Base-by-base conservation (phyloP, 64 coral and sea anemone genomes). In the Stichodactyla helianthus region DNA sequence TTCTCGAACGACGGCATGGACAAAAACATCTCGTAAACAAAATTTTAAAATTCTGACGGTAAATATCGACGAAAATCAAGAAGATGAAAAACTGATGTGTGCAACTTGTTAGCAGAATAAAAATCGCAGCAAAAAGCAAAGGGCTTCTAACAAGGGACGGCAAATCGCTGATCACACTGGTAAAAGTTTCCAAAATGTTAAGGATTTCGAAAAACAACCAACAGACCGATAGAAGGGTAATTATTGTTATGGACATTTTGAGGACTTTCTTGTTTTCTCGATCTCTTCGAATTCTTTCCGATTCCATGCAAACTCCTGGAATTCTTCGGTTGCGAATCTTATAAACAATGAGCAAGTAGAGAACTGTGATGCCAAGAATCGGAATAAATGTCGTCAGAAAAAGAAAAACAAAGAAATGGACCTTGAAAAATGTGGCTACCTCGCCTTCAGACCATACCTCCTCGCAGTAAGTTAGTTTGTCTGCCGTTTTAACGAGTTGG, bases 271-370 rank as follows among this genome's bases (percentile, higher is more conserved):
- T 50, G 77, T 79, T 79, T 14, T 79, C 27, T 5, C 50, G 50
- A 17, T 79, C 77, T 79, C 77, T 79, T 79, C 77, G 44, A 12
- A 12, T 50, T 52, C 77, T 35, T 79, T 50, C 77, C 27, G 77
- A 79, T 35, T 79, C 77, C 15, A 18, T 44, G 28, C 50, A 18
- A 79, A 50, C 28, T 52, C 77, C 77, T 79, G 77, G 77, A 6
- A 79, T 18, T 52, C 13, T 79, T 15, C 50, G 12, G 10, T 18
- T 35, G 0, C 31, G 28, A 52, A 79, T 35, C 50, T 79, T 50
- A 18, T 79, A 79, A 79, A 79, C 77, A 15, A 79, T 79, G 25
- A 79, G 77, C 77, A 52, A 52, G 16, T 79, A 79, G 9, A 79
- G 27, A 16, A 52, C 50, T 6, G 77, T 79, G 27, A 35, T 15